Conservation (phyloP, 2,113 vertebrate genomes). For the Forbesichthys agassizii region DNA sequence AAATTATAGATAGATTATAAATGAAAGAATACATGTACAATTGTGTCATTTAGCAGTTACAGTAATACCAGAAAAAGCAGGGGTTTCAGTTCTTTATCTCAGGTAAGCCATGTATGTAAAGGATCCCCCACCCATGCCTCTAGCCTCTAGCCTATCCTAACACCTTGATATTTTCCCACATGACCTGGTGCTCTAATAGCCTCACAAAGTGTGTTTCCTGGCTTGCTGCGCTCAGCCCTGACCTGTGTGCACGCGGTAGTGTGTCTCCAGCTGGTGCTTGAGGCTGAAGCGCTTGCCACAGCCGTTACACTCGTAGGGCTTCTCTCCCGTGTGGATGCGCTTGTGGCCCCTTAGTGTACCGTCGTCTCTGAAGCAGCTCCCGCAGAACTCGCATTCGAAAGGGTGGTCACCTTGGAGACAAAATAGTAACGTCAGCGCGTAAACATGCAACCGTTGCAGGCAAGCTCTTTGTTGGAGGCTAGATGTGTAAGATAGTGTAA, state of each 20-base stretch:
- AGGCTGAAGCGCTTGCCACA: conserved; percentile 99
- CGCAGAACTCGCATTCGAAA: conserved; percentile 97
- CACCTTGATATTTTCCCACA: too few species aligned
- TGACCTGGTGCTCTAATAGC: too few species aligned
- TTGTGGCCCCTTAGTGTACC: conserved; percentile 97
- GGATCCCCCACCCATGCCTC: too few species aligned
- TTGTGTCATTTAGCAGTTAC: too few species aligned
- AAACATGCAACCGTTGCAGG: not conserved
- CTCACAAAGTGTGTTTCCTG: too few species aligned
- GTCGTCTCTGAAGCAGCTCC: conserved; percentile 97
- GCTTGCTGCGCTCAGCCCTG: conserved; percentile 27
- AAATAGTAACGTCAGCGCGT: conserved; percentile 11
- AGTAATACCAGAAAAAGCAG: too few species aligned
- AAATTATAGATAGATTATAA: too few species aligned
- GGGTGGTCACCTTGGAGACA: conserved; percentile 89
- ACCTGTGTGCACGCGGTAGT: conserved; percentile 98
- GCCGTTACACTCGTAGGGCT: conserved; percentile 94
- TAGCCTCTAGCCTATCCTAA: too few species aligned
- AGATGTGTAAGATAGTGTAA: conserved; percentile 7
- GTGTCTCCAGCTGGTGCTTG: conserved; percentile 98
- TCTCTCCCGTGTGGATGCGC: conserved; percentile 94
- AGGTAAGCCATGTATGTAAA: too few species aligned
- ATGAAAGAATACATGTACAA: too few species aligned
- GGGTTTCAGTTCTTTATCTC: too few species aligned
- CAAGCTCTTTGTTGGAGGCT: too few species aligned